Evolutionary conservation across 2,113 vertebrate species (phyloP).

Genomic region (Thoracochromis brauschi): DNA sequence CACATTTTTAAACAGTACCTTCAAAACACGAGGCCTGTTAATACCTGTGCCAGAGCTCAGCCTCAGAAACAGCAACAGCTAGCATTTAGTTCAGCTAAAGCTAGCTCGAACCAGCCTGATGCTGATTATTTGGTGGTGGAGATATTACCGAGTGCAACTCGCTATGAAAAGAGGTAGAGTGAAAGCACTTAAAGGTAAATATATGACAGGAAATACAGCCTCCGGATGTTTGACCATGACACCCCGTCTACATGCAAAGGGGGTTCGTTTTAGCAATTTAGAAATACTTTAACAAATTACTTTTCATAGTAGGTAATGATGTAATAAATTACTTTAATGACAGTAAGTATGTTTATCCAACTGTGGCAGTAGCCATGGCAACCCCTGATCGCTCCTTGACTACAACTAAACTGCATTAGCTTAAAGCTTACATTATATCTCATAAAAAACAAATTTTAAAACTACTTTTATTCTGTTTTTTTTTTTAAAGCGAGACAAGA

Average conservation of each 20-base stretch:
- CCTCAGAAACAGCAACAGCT: neutral
- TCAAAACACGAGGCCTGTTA: neutral
- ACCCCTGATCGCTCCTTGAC: neutral
- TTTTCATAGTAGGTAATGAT: neutral
- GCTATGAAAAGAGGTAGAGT: accelerated
- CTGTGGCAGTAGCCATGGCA: neutral
- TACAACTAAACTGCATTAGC: neutral
- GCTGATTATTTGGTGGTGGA: neutral
- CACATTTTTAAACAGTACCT: neutral
- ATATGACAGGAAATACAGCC: neutral
- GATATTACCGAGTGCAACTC: neutral
- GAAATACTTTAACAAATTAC: neutral
- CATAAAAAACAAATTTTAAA: neutral
- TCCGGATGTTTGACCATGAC: neutral
- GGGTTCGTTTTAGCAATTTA: neutral
- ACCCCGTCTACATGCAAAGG: neutral
- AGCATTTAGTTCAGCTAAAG: neutral
- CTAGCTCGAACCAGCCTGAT: neutral
- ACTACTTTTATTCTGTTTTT: neutral
- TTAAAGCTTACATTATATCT: neutral
- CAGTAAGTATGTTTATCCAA: neutral
- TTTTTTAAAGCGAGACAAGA: neutral
- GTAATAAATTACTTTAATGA: neutral
- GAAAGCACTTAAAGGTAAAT: neutral
- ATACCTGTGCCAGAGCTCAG: neutral